phyloP scores from a whole-genome alignment of 2,113 vertebrate species.

The Chaetodon trifascialis region DNA sequence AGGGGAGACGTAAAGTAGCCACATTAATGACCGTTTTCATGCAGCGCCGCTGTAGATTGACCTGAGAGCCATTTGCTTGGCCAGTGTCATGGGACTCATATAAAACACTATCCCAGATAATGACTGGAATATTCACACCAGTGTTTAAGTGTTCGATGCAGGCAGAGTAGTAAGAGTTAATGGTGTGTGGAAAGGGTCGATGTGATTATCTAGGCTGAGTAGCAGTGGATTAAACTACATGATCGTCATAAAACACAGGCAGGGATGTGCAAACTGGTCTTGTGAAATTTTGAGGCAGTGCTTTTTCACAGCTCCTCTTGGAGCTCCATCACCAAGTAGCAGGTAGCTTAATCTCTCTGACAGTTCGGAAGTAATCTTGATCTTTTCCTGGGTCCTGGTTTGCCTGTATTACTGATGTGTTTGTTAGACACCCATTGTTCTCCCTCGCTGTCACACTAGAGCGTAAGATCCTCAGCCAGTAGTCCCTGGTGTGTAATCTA shows the following conservation, averaged over 20 bases:
- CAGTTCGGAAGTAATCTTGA: neutral
- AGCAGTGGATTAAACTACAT: slow-evolving; percentile 7
- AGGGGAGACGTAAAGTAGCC: slow-evolving; percentile 28
- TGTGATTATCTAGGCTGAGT: slow-evolving; percentile 37
- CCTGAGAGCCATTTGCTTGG: slow-evolving; percentile 30
- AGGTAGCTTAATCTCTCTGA: neutral
- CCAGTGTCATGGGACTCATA: neutral
- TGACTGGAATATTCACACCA: slow-evolving; percentile 14
- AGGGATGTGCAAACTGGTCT: slow-evolving; percentile 5
- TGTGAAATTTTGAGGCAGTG: neutral
- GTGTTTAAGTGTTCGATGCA: slow-evolving; percentile 25
- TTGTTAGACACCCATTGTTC: neutral
- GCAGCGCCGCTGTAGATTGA: slow-evolving; percentile 18
- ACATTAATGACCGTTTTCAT: slow-evolving; percentile 13
- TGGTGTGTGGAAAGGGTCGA: slow-evolving; percentile 33
- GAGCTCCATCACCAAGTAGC: neutral
- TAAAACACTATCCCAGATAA: slow-evolving; percentile 24
- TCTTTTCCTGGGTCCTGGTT: neutral
- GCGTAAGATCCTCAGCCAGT: neutral
- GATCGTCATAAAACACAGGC: slow-evolving; percentile 28
- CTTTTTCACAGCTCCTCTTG: neutral
- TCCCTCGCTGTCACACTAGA: neutral
- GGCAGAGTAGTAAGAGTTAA: slow-evolving; percentile 37
- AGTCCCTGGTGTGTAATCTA: slow-evolving; percentile 51
- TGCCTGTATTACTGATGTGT: neutral